Evolutionary conservation across 2,113 vertebrate species (phyloP), one percentile per base, ranked within the genome.

Genomic region (Archilochus colubris): DNA sequence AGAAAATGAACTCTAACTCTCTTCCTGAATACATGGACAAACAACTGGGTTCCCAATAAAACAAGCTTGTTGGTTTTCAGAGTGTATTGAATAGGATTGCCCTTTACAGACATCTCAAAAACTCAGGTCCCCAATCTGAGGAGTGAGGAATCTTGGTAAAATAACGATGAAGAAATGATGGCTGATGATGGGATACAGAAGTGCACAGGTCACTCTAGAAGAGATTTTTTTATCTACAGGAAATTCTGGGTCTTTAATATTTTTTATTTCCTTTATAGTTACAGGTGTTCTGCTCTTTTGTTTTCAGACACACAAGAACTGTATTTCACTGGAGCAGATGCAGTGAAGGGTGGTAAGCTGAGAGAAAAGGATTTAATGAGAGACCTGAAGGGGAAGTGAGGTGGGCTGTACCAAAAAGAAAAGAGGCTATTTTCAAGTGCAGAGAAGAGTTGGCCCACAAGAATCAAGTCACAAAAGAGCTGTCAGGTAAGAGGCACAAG

Each of bases 1-100:
- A 89, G 74, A 91, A 95, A 96, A 82, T 88, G 55, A 96, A 91
- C 88, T 93, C 79, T 88, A 88, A 82, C 67, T 88, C 30, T 87
- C 70, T 86, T 85, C 92, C 84, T 88, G 69, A 95, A 91, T 88
- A 85, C 63, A 55, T 19, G 84, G 86, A 67, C 67, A 91, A 93
- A 96, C 83, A 94, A 86, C 59, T 13, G 17, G 19, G n/a, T 66
- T 63, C 70, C 72, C 70, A 38, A 50, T 78, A 93, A 96, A 94
- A 75, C 59, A 72, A 77, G 73, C 28, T 33, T 69, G 24, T 59
- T 46, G 12, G 21, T 62, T 91, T 88, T 50, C 63, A 55, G 6
- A 53, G 12, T 19, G 20, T 44, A 8, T 40, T 58, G 13, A 30
- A 73, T 76, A 73, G 75, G 40, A 61, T 2, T 51, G 10, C 10